These are phyloP conservation scores for Molossus alvarezi DNA, from an alignment of 2,797 vertebrate species.

Conservation along the genomic window DNA sequence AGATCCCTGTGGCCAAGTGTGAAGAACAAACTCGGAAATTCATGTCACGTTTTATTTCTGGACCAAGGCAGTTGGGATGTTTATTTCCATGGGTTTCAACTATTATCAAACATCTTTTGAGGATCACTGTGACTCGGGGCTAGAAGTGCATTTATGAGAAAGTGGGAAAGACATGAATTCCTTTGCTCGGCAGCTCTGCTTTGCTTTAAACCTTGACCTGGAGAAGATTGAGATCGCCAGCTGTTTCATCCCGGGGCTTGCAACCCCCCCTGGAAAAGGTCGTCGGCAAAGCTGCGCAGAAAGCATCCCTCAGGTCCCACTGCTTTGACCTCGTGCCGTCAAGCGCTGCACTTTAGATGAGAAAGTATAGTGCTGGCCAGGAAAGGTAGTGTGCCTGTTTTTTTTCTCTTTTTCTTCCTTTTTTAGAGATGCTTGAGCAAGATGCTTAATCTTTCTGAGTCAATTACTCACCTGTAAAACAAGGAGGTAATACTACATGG, in stretches of 20 bases:
- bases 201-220: constrained; percentile 60
- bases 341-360: neutral
- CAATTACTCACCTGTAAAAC: constrained; percentile 10
- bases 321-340: constrained; percentile 35
- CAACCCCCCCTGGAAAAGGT: neutral
- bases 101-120: constrained; percentile 41
- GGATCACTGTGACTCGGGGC: neutral
- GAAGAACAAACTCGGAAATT: constrained; percentile 49
- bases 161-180: constrained; percentile 1
- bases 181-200: constrained; percentile 55
- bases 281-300: neutral
- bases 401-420: neutral
- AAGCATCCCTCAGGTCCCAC: neutral
- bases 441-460: constrained; percentile 46
- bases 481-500: neutral
- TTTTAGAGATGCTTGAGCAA: neutral
- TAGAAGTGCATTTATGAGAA: constrained; percentile 51
- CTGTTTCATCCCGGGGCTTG: neutral
- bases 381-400: neutral
- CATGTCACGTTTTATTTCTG: constrained; percentile 47
- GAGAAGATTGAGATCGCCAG: constrained; percentile 59
- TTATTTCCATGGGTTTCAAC: constrained; percentile 68
- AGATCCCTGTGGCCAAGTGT: constrained; percentile 1
- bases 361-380: neutral
- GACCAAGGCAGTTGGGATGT: constrained; percentile 1